phyloP scores from a whole-genome alignment of 2,797 vertebrate genomes.

The Arrhamphus sclerolepis region DNA sequence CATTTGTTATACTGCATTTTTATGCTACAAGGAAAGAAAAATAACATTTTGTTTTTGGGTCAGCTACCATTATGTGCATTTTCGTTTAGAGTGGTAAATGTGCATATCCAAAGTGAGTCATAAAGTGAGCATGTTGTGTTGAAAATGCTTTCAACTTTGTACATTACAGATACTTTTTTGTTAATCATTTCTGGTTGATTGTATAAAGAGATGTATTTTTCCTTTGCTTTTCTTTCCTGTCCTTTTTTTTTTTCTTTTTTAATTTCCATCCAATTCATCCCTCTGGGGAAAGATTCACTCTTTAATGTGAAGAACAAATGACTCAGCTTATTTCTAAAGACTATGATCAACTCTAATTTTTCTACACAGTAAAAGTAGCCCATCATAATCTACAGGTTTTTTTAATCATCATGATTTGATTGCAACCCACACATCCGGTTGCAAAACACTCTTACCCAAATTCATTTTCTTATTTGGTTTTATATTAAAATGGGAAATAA shows the following conservation, averaged over 20 bases:
- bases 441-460: too few species aligned
- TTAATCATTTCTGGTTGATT: too few species aligned
- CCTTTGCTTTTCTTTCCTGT: conserved; percentile 47
- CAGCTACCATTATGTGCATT: conserved; percentile 1
- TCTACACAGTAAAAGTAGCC: conserved; percentile 19
- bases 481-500: neutral
- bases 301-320: conserved; percentile 49
- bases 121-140: neutral
- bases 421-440: conserved; percentile 13
- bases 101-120: too few species aligned
- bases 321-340: conserved; percentile 24
- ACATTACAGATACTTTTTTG: too few species aligned
- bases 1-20: neutral
- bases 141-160: conserved; percentile 8
- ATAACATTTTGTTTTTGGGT: neutral
- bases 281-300: conserved; percentile 38
- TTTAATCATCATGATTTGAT: too few species aligned
- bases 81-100: neutral
- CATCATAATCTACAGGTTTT: too few species aligned
- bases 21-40: neutral
- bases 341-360: conserved; percentile 32
- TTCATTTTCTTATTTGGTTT: conserved; percentile 7
- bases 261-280: conserved; percentile 16
- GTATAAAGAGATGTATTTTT: conserved; percentile 50
- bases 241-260: conserved; percentile 44